Evolutionary conservation across 2,888 invertebrate genomes (phyloP), one percentile per base, ranked within the genome.

Genomic region (Dorcus hopei): DNA sequence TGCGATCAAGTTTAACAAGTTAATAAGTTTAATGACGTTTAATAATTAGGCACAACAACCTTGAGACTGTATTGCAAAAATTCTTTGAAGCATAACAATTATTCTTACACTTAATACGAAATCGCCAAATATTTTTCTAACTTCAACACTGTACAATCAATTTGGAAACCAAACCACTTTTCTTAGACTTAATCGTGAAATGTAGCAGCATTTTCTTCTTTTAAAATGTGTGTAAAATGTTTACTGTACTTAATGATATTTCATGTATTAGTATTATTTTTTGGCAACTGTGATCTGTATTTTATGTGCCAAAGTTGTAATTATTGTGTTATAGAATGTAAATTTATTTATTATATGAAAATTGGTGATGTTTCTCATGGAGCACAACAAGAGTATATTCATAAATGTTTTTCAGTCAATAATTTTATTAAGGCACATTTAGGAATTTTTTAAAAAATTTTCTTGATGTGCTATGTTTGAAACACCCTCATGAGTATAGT

Each of bases 251-350:
- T 59, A 59, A 59, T 59, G 61, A 61, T 54, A 53, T 9, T 43
- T 19, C 11, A 42, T 43, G 8, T 26, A 14, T 14, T 14, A 11
- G 19, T 49, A 53, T 45, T 19, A 39, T 55, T 51, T 55, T 66
- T 64, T 61, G 62, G 58, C 65, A 68, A 67, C 70, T 70, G 70
- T 70, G 70, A 70, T 70, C 70, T 68, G 58, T 64, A 61, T 64
- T 67, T 64, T 62, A 69, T 68, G 70, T 70, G 70, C 70, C 70
- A 70, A 70, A 67, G 2, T 19, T 19, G 19, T 19, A 19, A 19
- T 19, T 19, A 59, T 65, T 59, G 49, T 58, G 49, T 59, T 62
- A 56, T 58, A 54, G 26, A 33, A 33, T 6, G 6, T 33, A 7
- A 33, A 33, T 33, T 33, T 33, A 33, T 33, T 33, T 33, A 33